Base-by-base conservation (phyloP, 1,140 invertebrate species). In the Diabrotica undecimpunctata region DNA sequence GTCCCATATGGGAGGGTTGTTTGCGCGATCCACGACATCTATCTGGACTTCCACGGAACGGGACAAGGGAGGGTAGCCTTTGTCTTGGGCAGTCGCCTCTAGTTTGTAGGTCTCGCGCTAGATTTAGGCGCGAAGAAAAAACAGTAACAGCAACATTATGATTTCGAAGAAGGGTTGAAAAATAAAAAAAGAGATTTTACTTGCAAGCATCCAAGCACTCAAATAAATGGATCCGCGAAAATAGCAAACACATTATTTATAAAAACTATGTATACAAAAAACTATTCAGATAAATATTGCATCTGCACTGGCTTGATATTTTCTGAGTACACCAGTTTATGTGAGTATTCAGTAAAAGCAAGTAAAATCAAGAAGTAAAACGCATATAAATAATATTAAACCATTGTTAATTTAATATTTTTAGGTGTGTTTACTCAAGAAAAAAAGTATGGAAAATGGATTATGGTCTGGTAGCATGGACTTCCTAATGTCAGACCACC, bases 1-100 rank as follows among this genome's bases (percentile, higher is more conserved):
- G 84, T 96, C 93, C 94, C 94, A 97, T 80, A 96, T 90, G 81
- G 94, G 94, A 81, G 94, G 94, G 87, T 96, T 96, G 88, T 96
- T 96, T 74, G 92, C 92, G 81, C 94, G 90, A 85, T 97, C 94
- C 85, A 96, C 95, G 84, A 96, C 94, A 86, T 96, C 95, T 85
- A 97, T 95, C 83, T 95, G 91, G 83, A 97, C 93, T 84, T 96
- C 94, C 83, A 97, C 94, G 80, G 92, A 92, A 84, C 94, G 87
- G 79, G 92, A 93, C 81, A 95, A 87, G 82, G 92, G 89, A 81
- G 93, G 92, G 82, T 89, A 93, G 79, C 94, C 94, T 87, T 94
- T 95, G 86, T 96, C 95, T 89, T 94, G 88, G 83, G 94, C 95
- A 86, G 93, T 94, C 80, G 94, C 95, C 86, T 94, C 92, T 89